Conservation (phyloP, 2,797 vertebrate genomes). For the Poliocrania exsul region DNA sequence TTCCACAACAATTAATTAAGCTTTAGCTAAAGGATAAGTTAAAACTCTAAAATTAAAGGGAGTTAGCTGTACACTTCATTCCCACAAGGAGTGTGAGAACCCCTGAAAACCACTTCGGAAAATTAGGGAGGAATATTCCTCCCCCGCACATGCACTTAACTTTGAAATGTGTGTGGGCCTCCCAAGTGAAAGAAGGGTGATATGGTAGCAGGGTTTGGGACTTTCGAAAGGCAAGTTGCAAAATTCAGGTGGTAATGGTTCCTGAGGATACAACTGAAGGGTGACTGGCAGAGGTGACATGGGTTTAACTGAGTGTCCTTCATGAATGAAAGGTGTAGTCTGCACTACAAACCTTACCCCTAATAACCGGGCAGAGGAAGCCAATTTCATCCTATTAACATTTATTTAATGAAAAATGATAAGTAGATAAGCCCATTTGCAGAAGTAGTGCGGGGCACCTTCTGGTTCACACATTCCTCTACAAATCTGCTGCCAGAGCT, state of each 20-base stretch:
- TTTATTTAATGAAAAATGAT: neutral
- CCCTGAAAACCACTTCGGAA: slow-evolving; percentile 1
- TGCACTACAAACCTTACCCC: neutral
- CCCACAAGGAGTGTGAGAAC: neutral
- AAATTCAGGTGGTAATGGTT: neutral
- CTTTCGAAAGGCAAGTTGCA: neutral
- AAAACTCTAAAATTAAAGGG: neutral
- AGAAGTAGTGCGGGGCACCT: neutral
- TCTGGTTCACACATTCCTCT: neutral
- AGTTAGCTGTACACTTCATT: neutral
- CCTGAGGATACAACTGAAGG: neutral
- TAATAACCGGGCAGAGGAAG: neutral
- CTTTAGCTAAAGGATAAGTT: neutral
- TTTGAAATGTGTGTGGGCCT: neutral
- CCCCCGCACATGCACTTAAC: neutral
- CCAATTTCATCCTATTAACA: neutral
- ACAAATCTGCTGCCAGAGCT: neutral
- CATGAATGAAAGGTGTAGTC: neutral
- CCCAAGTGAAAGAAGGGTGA: neutral
- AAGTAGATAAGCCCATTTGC: neutral
- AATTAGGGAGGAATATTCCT: slow-evolving; percentile 34
- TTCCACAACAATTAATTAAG: neutral
- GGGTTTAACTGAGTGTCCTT: neutral
- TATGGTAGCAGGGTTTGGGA: neutral
- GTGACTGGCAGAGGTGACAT: neutral